Evolutionary conservation across 2,797 vertebrate species (phyloP).

Genomic region (Rallus crepitans): DNA sequence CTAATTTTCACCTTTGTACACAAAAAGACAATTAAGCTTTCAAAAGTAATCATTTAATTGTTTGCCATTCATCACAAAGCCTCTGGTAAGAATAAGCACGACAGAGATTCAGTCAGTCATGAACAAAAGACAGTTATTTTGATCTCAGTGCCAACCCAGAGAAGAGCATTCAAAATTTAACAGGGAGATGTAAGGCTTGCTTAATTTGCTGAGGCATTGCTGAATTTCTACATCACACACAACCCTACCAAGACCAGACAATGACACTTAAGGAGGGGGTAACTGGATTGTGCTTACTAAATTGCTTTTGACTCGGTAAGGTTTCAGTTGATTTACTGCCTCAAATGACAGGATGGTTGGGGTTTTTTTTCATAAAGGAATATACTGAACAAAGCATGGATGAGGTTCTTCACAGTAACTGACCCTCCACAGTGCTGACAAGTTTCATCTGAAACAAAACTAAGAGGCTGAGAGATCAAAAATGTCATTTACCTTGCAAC

Average conservation of each 20-base stretch:
- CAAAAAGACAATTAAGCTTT: background rate
- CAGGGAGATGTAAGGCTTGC: background rate
- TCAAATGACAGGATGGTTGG: background rate
- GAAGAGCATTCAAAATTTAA: background rate
- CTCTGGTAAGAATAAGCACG: background rate
- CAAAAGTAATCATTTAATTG: background rate
- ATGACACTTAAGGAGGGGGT: background rate
- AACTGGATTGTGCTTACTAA: background rate
- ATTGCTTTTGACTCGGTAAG: background rate
- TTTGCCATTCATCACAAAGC: background rate
- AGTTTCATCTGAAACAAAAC: background rate
- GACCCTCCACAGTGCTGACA: background rate
- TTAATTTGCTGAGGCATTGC: constrained; percentile 3
- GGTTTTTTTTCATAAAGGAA: background rate
- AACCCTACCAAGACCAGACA: background rate
- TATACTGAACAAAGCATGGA: background rate
- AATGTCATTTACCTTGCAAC: background rate
- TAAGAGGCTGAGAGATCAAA: background rate
- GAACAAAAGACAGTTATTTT: background rate
- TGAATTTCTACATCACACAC: background rate
- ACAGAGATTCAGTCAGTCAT: background rate
- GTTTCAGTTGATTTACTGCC: background rate
- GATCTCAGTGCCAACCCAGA: background rate
- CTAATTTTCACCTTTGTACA: background rate
- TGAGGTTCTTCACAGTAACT: background rate